A percentile compares a stretch with the other conserved stretches of the same genome.
Evolutionary conservation across 2,797 vertebrate species (phyloP).

Genomic region (Scyliorhinus canicula): DNA sequence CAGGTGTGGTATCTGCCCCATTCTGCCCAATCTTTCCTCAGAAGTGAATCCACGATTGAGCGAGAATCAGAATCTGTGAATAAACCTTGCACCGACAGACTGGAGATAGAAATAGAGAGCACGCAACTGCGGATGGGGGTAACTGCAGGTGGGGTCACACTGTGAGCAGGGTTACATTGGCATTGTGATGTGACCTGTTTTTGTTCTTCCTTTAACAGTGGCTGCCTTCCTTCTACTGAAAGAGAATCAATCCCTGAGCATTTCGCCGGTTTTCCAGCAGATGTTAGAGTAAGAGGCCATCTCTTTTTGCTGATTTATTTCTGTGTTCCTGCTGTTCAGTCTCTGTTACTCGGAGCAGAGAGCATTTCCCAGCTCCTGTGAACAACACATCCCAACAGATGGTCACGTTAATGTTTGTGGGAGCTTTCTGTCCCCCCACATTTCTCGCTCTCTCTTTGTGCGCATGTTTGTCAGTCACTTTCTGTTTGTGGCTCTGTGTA

Average conservation of each 20-base stretch:
- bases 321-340: background rate
- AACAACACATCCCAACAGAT: background rate
- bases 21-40: background rate
- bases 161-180: background rate
- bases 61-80: background rate
- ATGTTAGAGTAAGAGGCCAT: constrained; percentile 58
- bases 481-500: background rate
- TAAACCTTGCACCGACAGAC: background rate
- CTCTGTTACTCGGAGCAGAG: background rate
- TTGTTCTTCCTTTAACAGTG: constrained; percentile 53
- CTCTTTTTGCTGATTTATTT: constrained; percentile 14
- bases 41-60: background rate
- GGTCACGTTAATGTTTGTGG: background rate
- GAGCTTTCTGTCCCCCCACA: background rate
- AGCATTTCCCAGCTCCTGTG: background rate
- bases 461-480: background rate
- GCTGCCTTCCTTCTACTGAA: constrained; percentile 63
- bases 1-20: no score
- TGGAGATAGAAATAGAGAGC: background rate
- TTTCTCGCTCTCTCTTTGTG: background rate
- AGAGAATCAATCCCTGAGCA: constrained; percentile 52
- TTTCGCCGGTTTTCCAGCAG: constrained; percentile 55
- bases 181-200: background rate
- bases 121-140: background rate
- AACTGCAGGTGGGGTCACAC: background rate